Base-by-base conservation (phyloP, 2,888 invertebrate species). In the Panzeria rudis region DNA sequence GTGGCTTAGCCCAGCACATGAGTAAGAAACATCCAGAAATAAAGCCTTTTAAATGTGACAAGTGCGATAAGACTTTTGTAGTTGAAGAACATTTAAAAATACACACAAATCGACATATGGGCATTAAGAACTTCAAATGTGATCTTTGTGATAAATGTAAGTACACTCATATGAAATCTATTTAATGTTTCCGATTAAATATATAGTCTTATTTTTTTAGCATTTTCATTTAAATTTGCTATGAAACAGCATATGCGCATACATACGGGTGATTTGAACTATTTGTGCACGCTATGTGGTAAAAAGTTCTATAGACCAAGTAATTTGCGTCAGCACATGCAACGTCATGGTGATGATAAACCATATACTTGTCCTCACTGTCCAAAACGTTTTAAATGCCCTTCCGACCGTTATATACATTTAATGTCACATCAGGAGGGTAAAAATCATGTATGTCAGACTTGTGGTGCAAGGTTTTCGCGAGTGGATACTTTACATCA, bases 231-330 rank as follows among this genome's bases (percentile, higher is more conserved):
- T 62, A 83, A 78, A 38, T 83, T 83, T 66, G 83, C 79, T 38
- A 89, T 94, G 29, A 92, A 94, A 0, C 94, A 94, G 84, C 94
- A 94, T 86, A 92, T 94, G 91, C 89, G 94, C 75, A 91, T 94
- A 2, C 94, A 94, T 80, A 92, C 93, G 0, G 94, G 94, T 0
- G 86, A 93, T 3, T 94, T 94, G 83, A 93, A 94, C 0, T 94
- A 92, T 82, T 88, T 93, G 0, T 94, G 94, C 86, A 92, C 92
- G 17, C 91, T 94, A 59, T 95, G 94, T 81, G 94, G 94, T 0
- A 94, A 94, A 88, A 92, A 92, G 7, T 94, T 94, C 86, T 93
- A 93, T 72, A 93, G 94, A 81, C 93, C 94, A 92, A 93, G 94
- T 93, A 90, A 90, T 86, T 87, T 94, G 52, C 93, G 94, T 79